phyloP scores from a whole-genome alignment of 2,888 invertebrate genomes.

The Marronus borbonicus region DNA sequence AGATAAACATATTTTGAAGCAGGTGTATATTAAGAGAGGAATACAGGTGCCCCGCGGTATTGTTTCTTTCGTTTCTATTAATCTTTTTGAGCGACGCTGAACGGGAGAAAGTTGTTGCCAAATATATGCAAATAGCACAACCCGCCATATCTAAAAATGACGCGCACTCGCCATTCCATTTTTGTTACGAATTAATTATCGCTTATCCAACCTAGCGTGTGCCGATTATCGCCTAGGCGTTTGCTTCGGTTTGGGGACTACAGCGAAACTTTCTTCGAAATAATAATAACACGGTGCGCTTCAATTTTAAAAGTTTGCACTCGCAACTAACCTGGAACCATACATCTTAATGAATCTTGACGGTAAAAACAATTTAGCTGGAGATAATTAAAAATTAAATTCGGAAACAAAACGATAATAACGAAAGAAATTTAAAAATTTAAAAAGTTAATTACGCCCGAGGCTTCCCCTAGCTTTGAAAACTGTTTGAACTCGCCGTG shows the following conservation, averaged over 20 bases:
- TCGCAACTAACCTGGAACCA: too few relatives aligned
- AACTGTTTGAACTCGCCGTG: too few relatives aligned
- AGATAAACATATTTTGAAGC: not conserved
- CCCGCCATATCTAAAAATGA: not conserved
- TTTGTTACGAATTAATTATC: slow-evolving; percentile 3
- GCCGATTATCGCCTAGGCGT: slow-evolving; percentile 10
- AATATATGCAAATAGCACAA: not conserved
- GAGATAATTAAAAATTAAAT: too few relatives aligned
- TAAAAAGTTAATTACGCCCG: too few relatives aligned
- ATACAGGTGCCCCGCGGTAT: not conserved
- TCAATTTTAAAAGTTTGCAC: not conserved
- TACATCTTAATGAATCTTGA: too few relatives aligned
- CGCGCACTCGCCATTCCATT: not conserved
- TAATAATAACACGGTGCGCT: not conserved
- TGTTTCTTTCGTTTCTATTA: not conserved
- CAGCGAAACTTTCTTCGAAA: not conserved
- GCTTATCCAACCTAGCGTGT: not conserved
- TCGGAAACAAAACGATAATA: too few relatives aligned
- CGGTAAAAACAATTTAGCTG: too few relatives aligned
- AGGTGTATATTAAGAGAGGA: not conserved
- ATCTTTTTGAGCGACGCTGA: not conserved
- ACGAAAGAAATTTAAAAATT: too few relatives aligned
- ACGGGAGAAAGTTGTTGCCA: not conserved
- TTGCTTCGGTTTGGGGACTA: slow-evolving; percentile 6
- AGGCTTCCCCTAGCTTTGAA: too few relatives aligned